Base-by-base conservation (phyloP, 2,797 vertebrate genomes). In the Dipus sagitta region DNA sequence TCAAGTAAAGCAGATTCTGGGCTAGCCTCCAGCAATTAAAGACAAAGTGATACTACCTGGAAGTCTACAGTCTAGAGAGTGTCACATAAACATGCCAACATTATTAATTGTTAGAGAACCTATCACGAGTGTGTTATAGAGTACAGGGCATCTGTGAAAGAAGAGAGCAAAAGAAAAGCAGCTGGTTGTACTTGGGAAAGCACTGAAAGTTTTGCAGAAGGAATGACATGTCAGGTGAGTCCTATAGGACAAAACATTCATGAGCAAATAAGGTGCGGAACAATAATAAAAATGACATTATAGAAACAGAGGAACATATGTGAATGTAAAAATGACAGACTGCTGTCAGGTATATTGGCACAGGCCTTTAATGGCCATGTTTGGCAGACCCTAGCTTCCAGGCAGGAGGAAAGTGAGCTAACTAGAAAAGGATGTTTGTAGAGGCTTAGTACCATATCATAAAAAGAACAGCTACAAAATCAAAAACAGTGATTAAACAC, bases 271-370 rank as follows among this genome's bases (percentile, higher is more conserved):
- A 26, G 17, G 64, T 75, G 47, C 24, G 64, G 32, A 20, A 15
- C 13, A 79, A 88, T 32, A 90, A 12, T 75, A 60, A 74, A 12
- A 76, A 68, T 32, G 62, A 62, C 68, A 67, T 88, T 85, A 93
- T 74, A 88, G 70, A 90, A 58, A 38, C 30, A 93, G 30, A 71
- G 14, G 23, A 65, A 71, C 14, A 54, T 64, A 64, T 28, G 7
- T 24, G 34, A 81, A 79, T 20, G 42, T 87, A 38, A 68, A 79
- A n/a, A 77, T 26, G 21, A 38, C 0, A 75, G 24, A 24, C 1
- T 24, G 10, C 9, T 65, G 9, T 21, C 32, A 9, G 6, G 32
- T 18, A 21, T 72, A 54, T 4, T 75, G 34, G 34, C 62, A 26
- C 8, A 10, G 14, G 54, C 20, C 26, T 21, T 14, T 2, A 13